Evolutionary conservation across 2,888 invertebrate species (phyloP).

Genomic region (Linnaemya vulpina): DNA sequence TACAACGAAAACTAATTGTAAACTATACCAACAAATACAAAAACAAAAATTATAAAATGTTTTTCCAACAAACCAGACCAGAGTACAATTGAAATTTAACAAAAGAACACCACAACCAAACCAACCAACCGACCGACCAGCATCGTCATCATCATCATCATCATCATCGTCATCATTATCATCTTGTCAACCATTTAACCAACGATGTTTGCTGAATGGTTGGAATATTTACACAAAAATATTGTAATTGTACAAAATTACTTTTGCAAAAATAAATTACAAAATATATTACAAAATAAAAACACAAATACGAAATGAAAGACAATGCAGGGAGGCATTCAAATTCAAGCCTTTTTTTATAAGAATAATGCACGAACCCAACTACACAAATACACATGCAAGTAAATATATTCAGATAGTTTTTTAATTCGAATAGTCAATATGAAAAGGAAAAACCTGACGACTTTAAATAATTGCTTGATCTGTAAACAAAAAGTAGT

Average conservation of each 20-base stretch:
- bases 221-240: constrained; percentile 18
- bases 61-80: constrained; percentile 2
- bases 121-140: neutral
- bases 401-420: too few species aligned
- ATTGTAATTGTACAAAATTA: constrained; percentile 42
- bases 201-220: constrained; percentile 7
- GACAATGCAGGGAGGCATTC: constrained; percentile 17
- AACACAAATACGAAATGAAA: neutral
- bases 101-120: constrained; percentile 11
- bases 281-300: neutral
- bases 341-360: neutral
- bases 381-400: neutral
- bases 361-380: neutral
- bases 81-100: constrained; percentile 39
- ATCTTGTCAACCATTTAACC: constrained; percentile 15
- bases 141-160: neutral
- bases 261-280: constrained; percentile 29
- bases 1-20: neutral
- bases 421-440: too few species aligned
- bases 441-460: too few species aligned
- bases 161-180: constrained; percentile 14
- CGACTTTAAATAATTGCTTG: too few species aligned
- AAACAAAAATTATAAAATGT: neutral
- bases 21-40: neutral
- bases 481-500: too few species aligned